Conservation (phyloP, 2,113 vertebrate genomes). For the Channa maculata region DNA sequence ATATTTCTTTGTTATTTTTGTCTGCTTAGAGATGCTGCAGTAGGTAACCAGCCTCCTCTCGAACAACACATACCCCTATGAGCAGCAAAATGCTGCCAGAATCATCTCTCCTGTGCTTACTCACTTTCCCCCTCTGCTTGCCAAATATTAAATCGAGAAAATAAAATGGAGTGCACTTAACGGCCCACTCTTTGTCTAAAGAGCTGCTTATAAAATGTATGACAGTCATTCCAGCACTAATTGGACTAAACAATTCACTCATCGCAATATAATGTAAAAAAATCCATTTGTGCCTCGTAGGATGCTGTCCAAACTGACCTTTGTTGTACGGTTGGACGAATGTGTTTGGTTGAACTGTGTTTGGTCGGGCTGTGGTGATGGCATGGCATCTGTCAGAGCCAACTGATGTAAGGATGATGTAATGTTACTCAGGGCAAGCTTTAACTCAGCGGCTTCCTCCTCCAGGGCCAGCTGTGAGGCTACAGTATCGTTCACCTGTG, state of each 20-base stretch:
- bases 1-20: conserved; percentile 20
- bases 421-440: conserved; percentile 62
- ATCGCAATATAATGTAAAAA: conserved; percentile 5
- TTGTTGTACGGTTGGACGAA: conserved; percentile 22
- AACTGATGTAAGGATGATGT: conserved; percentile 67
- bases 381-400: conserved; percentile 50
- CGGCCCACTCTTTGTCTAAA: conserved; percentile 27
- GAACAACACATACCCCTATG: conserved; percentile 42
- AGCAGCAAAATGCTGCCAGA: conserved; percentile 43
- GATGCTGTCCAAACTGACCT: conserved; percentile 58
- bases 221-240: conserved; percentile 11
- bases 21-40: conserved; percentile 30
- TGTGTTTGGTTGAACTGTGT: conserved; percentile 44
- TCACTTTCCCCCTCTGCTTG: conserved; percentile 38
- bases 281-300: background rate
- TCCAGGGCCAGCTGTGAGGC: conserved; percentile 60
- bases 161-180: conserved; percentile 32
- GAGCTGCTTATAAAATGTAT: conserved; percentile 19
- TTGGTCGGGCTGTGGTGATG: conserved; percentile 22
- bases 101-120: conserved; percentile 42
- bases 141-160: conserved; percentile 57
- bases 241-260: conserved; percentile 9
- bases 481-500: conserved; percentile 64
- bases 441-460: conserved; percentile 45
- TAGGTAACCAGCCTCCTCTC: conserved; percentile 38